phyloP scores from a whole-genome alignment of 2,797 vertebrate species.

The Poliocrania exsul region DNA sequence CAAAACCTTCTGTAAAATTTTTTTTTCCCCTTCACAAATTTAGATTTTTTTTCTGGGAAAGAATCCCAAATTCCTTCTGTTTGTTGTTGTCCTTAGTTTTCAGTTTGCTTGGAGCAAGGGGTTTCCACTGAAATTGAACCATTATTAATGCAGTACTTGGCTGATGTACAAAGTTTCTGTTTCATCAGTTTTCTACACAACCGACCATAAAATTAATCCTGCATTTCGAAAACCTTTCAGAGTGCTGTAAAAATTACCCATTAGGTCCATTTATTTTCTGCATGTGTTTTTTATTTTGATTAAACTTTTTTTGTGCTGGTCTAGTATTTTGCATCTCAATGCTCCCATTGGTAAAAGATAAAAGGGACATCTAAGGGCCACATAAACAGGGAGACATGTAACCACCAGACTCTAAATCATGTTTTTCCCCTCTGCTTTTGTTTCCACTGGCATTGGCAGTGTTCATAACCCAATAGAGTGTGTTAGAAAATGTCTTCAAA shows the following conservation, averaged over 20 bases:
- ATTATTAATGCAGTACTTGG: background rate
- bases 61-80: background rate
- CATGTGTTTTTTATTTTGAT: background rate
- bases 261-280: background rate
- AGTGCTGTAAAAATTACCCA: background rate
- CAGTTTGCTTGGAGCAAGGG: fast-evolving
- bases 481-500: slow-evolving; percentile 40
- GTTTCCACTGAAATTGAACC: background rate
- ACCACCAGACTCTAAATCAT: background rate
- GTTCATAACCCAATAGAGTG: background rate
- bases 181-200: slow-evolving; percentile 11
- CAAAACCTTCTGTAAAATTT: background rate
- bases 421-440: background rate
- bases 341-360: background rate
- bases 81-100: background rate
- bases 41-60: background rate
- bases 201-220: background rate
- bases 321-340: slow-evolving; percentile 28
- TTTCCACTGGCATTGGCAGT: slow-evolving; percentile 4
- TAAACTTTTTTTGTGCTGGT: background rate
- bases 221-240: background rate
- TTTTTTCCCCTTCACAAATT: background rate
- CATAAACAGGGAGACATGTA: background rate
- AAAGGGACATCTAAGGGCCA: background rate
- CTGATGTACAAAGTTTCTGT: background rate